Evolutionary conservation across 2,113 vertebrate genomes (phyloP).

Genomic region (Brevimyrus niger): DNA sequence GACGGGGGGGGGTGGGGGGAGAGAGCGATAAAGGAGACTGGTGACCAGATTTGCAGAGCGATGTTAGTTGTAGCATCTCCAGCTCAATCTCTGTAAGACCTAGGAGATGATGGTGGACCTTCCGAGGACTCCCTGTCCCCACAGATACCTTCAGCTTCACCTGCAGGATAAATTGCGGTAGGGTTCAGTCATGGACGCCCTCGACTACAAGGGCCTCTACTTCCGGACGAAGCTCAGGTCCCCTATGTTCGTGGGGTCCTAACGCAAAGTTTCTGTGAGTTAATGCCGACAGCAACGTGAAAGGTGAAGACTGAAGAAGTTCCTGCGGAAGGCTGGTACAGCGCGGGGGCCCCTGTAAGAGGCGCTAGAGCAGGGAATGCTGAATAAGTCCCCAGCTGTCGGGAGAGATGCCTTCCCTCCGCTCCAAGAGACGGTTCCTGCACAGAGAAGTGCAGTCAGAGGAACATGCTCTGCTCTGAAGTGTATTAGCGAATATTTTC

Average conservation of each 20-base stretch:
- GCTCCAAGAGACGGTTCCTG: background rate
- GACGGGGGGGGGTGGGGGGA: too few relatives aligned
- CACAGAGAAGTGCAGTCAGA: background rate
- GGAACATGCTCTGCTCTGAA: background rate
- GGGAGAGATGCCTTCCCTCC: background rate
- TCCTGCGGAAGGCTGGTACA: background rate
- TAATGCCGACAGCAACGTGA: background rate
- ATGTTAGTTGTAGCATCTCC: background rate
- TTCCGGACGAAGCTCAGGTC: background rate
- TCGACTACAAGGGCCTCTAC: background rate
- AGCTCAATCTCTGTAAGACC: background rate
- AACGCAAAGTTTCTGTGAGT: background rate
- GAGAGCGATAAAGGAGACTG: background rate
- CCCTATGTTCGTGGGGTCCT: background rate
- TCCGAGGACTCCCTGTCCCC: background rate
- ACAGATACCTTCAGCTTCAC: background rate
- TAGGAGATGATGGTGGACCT: background rate
- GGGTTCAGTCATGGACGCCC: background rate
- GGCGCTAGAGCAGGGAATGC: background rate
- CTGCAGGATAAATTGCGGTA: background rate
- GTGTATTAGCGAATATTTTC: background rate
- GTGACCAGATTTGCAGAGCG: background rate
- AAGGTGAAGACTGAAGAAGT: background rate
- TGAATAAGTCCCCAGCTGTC: background rate
- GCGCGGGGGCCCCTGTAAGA: background rate